Evolutionary conservation across 53 echinoderm and acorn worm species (phyloP), one percentile per base, ranked within the genome.

Genomic region (Paracentrotus lividus): DNA sequence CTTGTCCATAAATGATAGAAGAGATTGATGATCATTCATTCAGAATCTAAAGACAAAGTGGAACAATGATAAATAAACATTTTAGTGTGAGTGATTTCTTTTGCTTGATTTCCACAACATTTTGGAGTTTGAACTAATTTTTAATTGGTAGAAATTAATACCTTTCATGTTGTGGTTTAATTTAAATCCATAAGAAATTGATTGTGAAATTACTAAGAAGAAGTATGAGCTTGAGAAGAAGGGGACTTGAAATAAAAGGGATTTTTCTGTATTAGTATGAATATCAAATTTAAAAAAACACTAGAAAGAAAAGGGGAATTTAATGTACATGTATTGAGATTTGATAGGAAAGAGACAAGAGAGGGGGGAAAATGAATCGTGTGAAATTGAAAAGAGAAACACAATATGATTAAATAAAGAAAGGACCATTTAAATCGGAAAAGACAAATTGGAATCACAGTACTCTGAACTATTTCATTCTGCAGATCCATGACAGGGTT

Each of bases 401-500:
- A 57, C 1, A 18, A 57, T 10, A 64, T 1, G 13, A 8, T 27
- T 10, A 0, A 64, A 64, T 26, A 29, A 61, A 61, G 8, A 12
- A 61, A 61, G 16, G 61, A 61, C 29, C 27, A 26, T n/a, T n/a
- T n/a, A n/a, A n/a, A n/a, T n/a, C n/a, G n/a, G n/a, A 52, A 52
- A 15, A 52, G 15, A 1, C 15, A 1, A 52, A 1, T 52, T 52
- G 10, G 15, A 58, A 4, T 59, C n/a, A n/a, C 20, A 24, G 23
- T 7, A 23, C 12, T 29, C 8, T 64, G 0, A 0, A 27, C 29
- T 26, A 6, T 27, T 64, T 29, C 64, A 64, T 27, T 64, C 64
- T 29, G 29, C 49, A 90, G 90, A 51, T 90, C 90, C 14, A 90
- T 90, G 90, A 90, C 90, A 49, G 90, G 90, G 2, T 29, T 90